Conservation (phyloP, 2,888 invertebrate species). For the Cephus pygmeus region DNA sequence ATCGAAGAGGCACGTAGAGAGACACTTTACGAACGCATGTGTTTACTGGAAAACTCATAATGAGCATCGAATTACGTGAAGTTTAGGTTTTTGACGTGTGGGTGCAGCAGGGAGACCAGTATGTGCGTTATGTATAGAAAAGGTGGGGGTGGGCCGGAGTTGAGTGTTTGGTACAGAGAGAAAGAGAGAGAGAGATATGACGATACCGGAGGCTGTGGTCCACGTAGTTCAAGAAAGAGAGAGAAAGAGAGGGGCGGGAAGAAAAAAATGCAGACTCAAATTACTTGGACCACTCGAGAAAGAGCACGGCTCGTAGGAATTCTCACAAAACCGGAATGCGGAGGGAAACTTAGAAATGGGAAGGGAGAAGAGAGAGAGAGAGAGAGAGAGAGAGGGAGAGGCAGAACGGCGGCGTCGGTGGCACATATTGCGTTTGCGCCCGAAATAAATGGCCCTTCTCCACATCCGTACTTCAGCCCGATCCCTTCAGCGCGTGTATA, state of each 20-base stretch:
- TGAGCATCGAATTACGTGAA: conserved; percentile 31
- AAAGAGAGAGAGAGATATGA: not conserved
- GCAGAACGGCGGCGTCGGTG: not conserved
- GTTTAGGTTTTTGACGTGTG: not conserved
- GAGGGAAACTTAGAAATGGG: not conserved
- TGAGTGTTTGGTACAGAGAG: not conserved
- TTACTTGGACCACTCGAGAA: conserved; percentile 27
- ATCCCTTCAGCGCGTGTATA: not conserved
- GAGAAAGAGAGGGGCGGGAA: not conserved
- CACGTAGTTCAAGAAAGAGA: conserved; percentile 12
- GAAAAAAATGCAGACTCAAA: conserved; percentile 26
- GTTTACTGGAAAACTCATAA: conserved; percentile 33
- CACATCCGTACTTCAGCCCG: not conserved
- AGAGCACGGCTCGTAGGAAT: conserved; percentile 4
- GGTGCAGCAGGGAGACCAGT: not conserved
- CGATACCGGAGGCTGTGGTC: not conserved
- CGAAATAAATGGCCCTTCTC: conserved; percentile 37
- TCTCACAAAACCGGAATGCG: conserved; percentile 9
- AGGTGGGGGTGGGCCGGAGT: not conserved
- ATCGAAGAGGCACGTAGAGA: not conserved
- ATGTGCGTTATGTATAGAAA: not conserved
- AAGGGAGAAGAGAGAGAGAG: not conserved
- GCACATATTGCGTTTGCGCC: conserved; percentile 37
- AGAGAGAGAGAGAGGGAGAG: not conserved
- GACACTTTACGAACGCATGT: conserved; percentile 26